Percentiles rank a stretch among this genome's conserved stretches.
Conservation (phyloP, 1,140 invertebrate species). For the Stegodyphus mimosarum region DNA sequence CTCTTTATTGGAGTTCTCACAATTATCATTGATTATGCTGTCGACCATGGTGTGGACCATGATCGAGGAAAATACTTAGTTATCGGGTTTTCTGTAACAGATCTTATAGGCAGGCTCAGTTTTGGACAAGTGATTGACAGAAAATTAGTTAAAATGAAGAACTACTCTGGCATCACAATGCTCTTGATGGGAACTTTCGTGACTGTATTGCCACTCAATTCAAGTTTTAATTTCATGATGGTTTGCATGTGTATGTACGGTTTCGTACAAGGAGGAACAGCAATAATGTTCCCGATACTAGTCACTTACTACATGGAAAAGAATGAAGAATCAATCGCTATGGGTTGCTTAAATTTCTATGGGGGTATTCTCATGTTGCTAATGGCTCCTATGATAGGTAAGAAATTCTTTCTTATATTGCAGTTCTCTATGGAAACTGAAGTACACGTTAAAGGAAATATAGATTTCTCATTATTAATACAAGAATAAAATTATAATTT, state of each 20-base stretch:
- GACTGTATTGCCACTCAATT: slow-evolving; percentile 18
- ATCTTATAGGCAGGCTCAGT: slow-evolving; percentile 59
- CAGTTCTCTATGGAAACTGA: neutral
- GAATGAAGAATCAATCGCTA: slow-evolving; percentile 47
- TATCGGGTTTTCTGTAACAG: slow-evolving; percentile 55
- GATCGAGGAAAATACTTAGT: slow-evolving; percentile 52
- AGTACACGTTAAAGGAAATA: neutral
- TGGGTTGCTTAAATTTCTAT: slow-evolving; percentile 55
- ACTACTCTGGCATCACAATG: slow-evolving; percentile 30
- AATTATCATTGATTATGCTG: slow-evolving; percentile 61
- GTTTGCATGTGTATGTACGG: slow-evolving; percentile 39
- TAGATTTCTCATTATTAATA: too few species aligned
- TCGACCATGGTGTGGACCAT: slow-evolving; percentile 50
- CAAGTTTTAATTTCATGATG: slow-evolving; percentile 38
- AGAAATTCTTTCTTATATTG: neutral
- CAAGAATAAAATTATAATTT: too few species aligned
- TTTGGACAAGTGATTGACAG: slow-evolving; percentile 54
- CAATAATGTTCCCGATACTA: slow-evolving; percentile 54
- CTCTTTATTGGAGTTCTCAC: slow-evolving; percentile 56
- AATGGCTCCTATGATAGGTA: slow-evolving; percentile 53
- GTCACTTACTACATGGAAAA: slow-evolving; percentile 35
- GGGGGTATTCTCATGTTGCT: slow-evolving; percentile 46
- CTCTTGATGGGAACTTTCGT: slow-evolving; percentile 19
- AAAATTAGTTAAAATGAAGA: slow-evolving; percentile 33
- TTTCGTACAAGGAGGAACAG: slow-evolving; percentile 40